A percentile compares a stretch with the other conserved stretches of the same genome.
Evolutionary conservation across 2,888 invertebrate genomes (phyloP).

Genomic region (Galeruca laticollis): DNA sequence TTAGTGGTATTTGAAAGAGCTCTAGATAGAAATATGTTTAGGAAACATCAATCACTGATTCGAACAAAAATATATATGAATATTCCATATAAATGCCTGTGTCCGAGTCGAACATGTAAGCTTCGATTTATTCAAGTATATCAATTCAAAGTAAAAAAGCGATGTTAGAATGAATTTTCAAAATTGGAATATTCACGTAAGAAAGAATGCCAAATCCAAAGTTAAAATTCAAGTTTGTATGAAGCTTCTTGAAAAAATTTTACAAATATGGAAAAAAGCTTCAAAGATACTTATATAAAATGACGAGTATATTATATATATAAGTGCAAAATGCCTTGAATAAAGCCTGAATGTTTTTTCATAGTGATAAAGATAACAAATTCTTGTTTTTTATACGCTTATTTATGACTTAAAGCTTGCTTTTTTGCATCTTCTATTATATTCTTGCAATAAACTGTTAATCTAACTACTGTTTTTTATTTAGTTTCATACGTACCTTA

Average conservation of each 20-base stretch:
- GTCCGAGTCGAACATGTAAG: too few species aligned
- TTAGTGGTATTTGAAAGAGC: too few species aligned
- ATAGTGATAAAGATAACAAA: constrained; percentile 40
- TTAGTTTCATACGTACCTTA: not conserved
- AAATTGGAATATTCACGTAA: too few species aligned
- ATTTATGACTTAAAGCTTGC: constrained; percentile 44
- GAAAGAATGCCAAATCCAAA: too few species aligned
- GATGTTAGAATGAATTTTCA: too few species aligned
- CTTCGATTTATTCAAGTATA: too few species aligned
- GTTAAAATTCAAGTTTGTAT: too few species aligned
- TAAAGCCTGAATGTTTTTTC: constrained; percentile 45
- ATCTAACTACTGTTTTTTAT: not conserved
- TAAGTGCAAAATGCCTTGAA: constrained; percentile 45
- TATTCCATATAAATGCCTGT: too few species aligned
- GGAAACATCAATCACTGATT: too few species aligned
- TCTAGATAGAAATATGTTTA: too few species aligned
- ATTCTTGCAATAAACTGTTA: constrained; percentile 18
- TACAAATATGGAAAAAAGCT: not conserved
- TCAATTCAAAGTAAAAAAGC: too few species aligned
- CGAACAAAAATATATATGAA: too few species aligned
- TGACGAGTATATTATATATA: constrained; percentile 1
- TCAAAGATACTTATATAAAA: not conserved
- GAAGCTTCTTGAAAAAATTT: constrained; percentile 37
- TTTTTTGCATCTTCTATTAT: constrained; percentile 38
- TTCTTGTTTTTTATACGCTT: constrained; percentile 40